Evolutionary conservation across 2,797 vertebrate genomes (phyloP).

Genomic region (Heliangelus exortis): DNA sequence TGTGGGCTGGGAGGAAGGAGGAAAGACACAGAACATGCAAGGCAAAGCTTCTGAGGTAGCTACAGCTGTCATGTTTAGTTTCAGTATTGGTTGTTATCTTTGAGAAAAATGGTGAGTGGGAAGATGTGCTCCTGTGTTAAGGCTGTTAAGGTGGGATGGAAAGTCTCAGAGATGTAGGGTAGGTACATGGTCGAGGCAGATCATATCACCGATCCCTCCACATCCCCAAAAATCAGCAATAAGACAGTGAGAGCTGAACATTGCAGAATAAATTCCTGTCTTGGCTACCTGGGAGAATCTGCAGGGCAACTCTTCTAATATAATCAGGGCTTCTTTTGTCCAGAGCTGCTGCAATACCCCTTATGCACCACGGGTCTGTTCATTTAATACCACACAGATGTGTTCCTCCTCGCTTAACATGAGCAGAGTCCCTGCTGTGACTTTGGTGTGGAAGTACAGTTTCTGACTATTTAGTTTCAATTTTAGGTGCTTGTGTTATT

Average conservation of each 20-base stretch:
- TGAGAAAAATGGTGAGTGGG: not conserved
- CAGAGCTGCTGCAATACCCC: not conserved
- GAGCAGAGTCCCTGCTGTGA: not conserved
- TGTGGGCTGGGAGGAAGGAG: not conserved
- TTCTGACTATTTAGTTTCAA: not conserved
- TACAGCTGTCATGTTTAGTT: not conserved
- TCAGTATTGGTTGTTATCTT: not conserved
- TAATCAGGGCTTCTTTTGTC: not conserved
- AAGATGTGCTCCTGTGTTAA: not conserved
- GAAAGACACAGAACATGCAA: not conserved
- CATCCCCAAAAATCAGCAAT: not conserved
- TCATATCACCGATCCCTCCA: not conserved
- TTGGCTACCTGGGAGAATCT: not conserved
- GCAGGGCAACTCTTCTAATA: not conserved
- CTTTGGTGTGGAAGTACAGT: not conserved
- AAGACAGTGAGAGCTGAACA: not conserved
- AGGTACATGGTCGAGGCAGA: not conserved
- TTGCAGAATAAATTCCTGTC: not conserved
- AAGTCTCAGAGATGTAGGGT: not conserved
- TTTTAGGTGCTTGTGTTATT: not conserved
- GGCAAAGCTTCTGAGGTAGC: not conserved
- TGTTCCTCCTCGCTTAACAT: not conserved
- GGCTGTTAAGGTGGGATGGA: not conserved
- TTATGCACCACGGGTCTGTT: fast-evolving
- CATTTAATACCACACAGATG: not conserved